Evolutionary conservation across 2,888 invertebrate species (phyloP), one percentile per base, ranked within the genome.

Genomic region (Phaonia tiefii): DNA sequence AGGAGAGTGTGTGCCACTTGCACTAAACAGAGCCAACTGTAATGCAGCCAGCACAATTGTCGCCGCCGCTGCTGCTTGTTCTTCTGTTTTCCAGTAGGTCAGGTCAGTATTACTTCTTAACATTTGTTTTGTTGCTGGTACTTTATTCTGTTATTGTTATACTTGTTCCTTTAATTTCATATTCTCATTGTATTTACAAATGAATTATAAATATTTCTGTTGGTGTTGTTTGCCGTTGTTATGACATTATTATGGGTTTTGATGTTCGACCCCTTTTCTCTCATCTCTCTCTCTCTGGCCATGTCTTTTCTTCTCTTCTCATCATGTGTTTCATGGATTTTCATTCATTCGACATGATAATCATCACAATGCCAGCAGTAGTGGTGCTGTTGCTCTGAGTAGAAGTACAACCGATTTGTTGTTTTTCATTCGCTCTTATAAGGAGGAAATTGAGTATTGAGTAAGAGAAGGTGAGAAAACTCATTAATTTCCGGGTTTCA

Each of bases 61-160:
- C 65, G 7, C 31, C 8, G 31, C 31, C 8, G 31, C 31, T 31
- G 31, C 4, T 31, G 31, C 44, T 10, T 15, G 4, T 31, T 31
- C 31, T 31, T n/a, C n/a, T 31, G 31, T 31, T 31, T 31, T 31
- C 31, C 31, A 4, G 31, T 31, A 31, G 31, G 31, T 31, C 31
- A 31, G 31, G 31, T 31, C 31, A 31, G 31, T 31, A 31, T 73
- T 78, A 78, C 72, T 81, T 5, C 31, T 31, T 73, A 70, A 56
- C 25, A 65, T 54, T 44, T 67, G 10, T 51, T 51, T 5, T 67
- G 31, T 31, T 31, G 8, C 8, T 31, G 8, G 20, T 49, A n/a
- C 15, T 49, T 31, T 4, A 39, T 31, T 31, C 31, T n/a, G n/a
- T 31, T 39, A 3, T 54, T 67, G 51, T 51, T 22, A 15, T 10